Base-by-base conservation (phyloP, 1,140 invertebrate genomes). In the Drosophila azteca region DNA sequence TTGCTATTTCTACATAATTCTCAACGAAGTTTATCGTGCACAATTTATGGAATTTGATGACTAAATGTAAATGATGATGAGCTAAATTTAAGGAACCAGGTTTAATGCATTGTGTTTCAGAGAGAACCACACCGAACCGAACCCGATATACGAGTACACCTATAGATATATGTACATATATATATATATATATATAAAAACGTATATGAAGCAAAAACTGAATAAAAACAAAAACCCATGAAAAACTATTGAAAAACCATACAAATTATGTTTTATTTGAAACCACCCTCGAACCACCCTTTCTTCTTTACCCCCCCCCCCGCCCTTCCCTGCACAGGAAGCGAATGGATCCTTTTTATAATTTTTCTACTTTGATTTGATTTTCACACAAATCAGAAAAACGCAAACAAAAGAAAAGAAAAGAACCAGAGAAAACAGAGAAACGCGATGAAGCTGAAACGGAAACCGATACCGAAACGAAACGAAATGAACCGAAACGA, bases 1-100 rank as follows among this genome's bases (percentile, higher is more conserved):
- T 50, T 31, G 6, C 35, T 26, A 26, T 26, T 26, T 26, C 24
- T 26, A n/a, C n/a, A n/a, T n/a, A 13, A 39, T 44, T 41, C 60
- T 66, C 63, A 53, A 75, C 68, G 81, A 85, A 84, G 81, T 85
- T 85, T 85, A 87, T 64, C 58, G 81, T 85, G 74, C 77, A 85
- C 69, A 85, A 69, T 84, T 85, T 79, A 77, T 72, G 61, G 48
- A 63, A 69, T 61, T 48, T 54, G 46, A 64, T 13, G 24, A 26
- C 24, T 26, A 26, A 39, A 13, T 11, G 35, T 13, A 26, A 39
- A 13, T 11, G 35, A 39, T 13, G 46, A 67, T 61, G 62, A 61
- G 66, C 26, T 74, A 65, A 45, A 65, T 74, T 74, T 74, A 74
- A 74, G 52, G 45, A 48, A 60, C 41, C 45, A 64, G 54, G 41